These are phyloP conservation scores for Trochalopteron elliotii DNA, from an alignment of 2,113 vertebrate genomes.

Conservation along the genomic window DNA sequence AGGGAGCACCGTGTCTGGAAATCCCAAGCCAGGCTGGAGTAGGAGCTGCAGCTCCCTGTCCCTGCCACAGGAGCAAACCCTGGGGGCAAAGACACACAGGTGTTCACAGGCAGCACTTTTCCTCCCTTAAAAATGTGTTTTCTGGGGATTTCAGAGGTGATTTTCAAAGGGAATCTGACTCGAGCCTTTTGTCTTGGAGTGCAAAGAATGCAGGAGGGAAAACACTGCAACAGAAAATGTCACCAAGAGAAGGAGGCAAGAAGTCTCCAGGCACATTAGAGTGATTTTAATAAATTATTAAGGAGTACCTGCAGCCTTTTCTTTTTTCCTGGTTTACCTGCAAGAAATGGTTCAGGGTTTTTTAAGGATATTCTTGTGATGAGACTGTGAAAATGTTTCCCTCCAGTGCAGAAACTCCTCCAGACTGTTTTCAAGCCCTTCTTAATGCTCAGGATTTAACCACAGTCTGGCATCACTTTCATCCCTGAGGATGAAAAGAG, in stretches of 20 bases:
- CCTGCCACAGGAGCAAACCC: conserved; percentile 16
- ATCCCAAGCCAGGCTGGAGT: conserved; percentile 22
- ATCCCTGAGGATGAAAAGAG: background rate
- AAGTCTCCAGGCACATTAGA: background rate
- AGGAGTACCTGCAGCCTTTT: background rate
- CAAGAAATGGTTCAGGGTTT: background rate
- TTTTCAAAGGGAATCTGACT: background rate
- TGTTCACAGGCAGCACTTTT: background rate
- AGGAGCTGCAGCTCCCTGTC: background rate
- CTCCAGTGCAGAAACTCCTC: background rate
- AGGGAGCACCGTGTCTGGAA: conserved; percentile 40
- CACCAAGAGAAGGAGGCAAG: background rate
- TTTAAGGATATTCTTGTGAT: background rate
- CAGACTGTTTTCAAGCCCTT: background rate
- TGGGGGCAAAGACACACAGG: background rate
- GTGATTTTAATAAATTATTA: background rate
- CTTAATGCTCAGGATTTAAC: background rate
- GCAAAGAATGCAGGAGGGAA: background rate
- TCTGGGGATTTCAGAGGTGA: too few relatives aligned
- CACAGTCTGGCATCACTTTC: background rate
- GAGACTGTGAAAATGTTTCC: background rate
- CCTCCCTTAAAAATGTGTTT: background rate
- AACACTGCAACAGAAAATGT: background rate
- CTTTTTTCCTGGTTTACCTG: background rate
- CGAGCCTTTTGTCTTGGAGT: background rate